A percentile compares a stretch with the other conserved stretches of the same genome.
Conservation (phyloP, 2,888 invertebrate genomes). For the Zhengitettix transpicula region DNA sequence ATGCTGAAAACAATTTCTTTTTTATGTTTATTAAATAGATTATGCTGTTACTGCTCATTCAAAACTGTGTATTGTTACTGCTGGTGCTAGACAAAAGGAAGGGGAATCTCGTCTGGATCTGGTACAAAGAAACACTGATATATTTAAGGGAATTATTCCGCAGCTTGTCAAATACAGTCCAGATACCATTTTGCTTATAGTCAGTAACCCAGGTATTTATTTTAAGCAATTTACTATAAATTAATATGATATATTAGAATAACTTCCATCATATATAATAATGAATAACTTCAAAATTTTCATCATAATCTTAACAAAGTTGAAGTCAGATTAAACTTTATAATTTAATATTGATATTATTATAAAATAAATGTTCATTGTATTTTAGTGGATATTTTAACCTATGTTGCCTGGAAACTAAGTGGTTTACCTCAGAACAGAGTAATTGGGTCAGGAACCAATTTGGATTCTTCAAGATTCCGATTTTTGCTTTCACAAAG, state of each 20-base stretch:
- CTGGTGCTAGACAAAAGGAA: constrained; percentile 78
- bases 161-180: constrained; percentile 69
- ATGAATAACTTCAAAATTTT: background rate
- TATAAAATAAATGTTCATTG: background rate
- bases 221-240: too few species aligned
- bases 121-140: constrained; percentile 80
- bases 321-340: too few species aligned
- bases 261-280: too few species aligned
- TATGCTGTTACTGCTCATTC: constrained; percentile 63
- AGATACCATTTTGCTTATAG: constrained; percentile 66
- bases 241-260: too few species aligned
- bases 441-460: constrained; percentile 85
- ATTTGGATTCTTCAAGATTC: constrained; percentile 82
- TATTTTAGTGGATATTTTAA: constrained; percentile 62
- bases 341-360: background rate
- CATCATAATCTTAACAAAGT: too few species aligned
- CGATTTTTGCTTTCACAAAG: constrained; percentile 73
- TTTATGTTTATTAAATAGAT: constrained; percentile 28
- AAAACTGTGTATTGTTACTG: constrained; percentile 73
- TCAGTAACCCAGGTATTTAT: constrained; percentile 57
- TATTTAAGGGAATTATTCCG: constrained; percentile 74
- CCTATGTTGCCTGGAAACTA: constrained; percentile 88
- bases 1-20: too few species aligned
- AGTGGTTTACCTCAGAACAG: constrained; percentile 75
- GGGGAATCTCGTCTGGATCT: constrained; percentile 76